Base-by-base conservation (phyloP, 2,113 vertebrate species). In the Cyprinus carpio region DNA sequence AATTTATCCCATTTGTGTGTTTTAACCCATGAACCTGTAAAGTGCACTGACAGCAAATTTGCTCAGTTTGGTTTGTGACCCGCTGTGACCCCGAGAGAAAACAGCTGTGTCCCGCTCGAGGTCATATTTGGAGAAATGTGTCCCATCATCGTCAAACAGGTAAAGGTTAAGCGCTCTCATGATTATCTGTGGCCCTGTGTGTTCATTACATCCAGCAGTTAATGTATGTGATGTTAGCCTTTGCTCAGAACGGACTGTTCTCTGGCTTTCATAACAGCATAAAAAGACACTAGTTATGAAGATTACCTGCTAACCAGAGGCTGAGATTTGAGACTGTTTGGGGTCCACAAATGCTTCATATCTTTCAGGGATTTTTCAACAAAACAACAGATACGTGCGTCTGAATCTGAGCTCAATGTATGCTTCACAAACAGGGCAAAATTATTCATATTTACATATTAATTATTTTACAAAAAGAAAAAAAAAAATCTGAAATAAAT, bases 91-190 rank as follows among this genome's bases (percentile, higher is more conserved):
- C 64, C 69, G 43, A 37, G 46, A 72, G 37, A 75, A 58, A 81
- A 80, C 56, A 56, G 56, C 40, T 46, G 23, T 62, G 34, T 64
- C 51, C 60, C 15, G 71, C 20, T 62, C 46, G 43, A 34, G 74
- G 62, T 72, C 49, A 86, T 83, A 72, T 72, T 51, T 83, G 37
- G 77, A 79, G 37, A 77, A 67, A 23, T 56, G 40, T 76, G 31
- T 49, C 56, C 76, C 20, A 34, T 84, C 46, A 69, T 69, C 29
- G 8, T 20, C 29, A 67, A 34, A 67, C 65, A 67, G 8, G 43
- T 51, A 54, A 65, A 60, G 37, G 27, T 81, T 71, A 60, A 78
- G 12, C 29, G 4, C 15, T 23, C 9, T 34, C 29, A 2, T 37
- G 49, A 37, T 4, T 3, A 31, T 37, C 49, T 58, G 6, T 58